Base-by-base conservation (phyloP, 2,888 invertebrate genomes). In the Steinernema carpocapsae region DNA sequence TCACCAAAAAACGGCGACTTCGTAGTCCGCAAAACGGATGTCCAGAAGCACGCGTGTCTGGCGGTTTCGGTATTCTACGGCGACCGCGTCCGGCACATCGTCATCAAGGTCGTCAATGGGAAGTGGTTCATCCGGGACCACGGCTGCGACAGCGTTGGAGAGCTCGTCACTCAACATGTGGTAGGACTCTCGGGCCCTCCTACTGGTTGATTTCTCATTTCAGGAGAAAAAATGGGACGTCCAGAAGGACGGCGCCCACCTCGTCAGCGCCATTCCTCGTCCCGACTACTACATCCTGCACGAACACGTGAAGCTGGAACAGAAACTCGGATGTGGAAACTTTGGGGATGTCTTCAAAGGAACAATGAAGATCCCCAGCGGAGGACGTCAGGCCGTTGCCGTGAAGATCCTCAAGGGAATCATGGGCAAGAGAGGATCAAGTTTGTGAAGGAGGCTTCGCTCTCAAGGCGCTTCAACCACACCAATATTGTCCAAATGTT, bases 361-460 rank as follows among this genome's bases (percentile, higher is more conserved):
- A 24, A 56, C 56, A 26, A 56, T 56, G 56, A 56, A 56, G 26
- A 56, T 56, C 4, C 56, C 56, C 22, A 56, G 24, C 6, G 56
- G 56, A 1, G 56, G 56, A 56, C 56, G 56, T 14, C 24, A 56
- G 17, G 56, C 56, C 26, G 56, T 56, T 6, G 56, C 56, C 6
- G 56, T 56, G 56, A 56, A 56, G 56, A 56, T 56, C 56, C 26
- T 56, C 24, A 56, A 56, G 22, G 56, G 56, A 10, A 17, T 56
- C 26, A 56, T 56, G 56, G 56, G 56, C 24, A 56, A 56, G 56
- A 56, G 56, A 22, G 56, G 2, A 56, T 56, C 6, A 56, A 56
- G 26, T 56, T 56, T 26, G 26, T 56, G 6, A 56, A 56, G 56
- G 56, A 56, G 17, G 56, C 56, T 56, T 56, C 56, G 3, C 26